These are phyloP conservation scores for Tragelaphus buxtoni DNA, from an alignment of 2,113 vertebrate genomes.

Conservation along the genomic window DNA sequence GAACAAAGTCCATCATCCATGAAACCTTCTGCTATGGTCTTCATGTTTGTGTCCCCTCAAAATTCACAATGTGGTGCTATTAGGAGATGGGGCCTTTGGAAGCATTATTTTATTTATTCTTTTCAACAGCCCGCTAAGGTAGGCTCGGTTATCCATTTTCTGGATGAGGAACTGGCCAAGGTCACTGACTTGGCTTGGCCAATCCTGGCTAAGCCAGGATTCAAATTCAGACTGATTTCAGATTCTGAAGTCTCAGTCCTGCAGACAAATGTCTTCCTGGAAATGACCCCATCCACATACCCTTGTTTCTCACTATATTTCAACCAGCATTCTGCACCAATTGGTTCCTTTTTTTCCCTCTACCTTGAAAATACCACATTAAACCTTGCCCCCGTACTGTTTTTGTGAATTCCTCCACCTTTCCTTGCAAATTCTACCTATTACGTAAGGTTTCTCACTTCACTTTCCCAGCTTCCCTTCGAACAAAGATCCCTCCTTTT, in stretches of 20 bases:
- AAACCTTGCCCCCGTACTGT: neutral
- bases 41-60: neutral
- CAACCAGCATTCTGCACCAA: neutral
- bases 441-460: neutral
- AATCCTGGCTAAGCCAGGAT: neutral
- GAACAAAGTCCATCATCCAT: neutral
- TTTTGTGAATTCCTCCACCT: neutral
- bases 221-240: neutral
- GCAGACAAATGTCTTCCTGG: neutral
- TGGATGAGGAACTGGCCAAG: neutral
- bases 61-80: too few species aligned
- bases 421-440: neutral
- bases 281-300: neutral
- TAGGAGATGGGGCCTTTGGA: neutral
- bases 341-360: neutral
- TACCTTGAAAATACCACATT: neutral
- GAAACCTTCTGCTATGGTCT: neutral
- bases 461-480: neutral
- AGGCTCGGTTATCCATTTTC: neutral
- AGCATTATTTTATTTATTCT: neutral
- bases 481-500: neutral
- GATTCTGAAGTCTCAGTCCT: neutral
- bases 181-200: neutral
- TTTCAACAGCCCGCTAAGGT: neutral
- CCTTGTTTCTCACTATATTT: neutral